These are phyloP conservation scores for Didymodactylos carnosus DNA, from an alignment of 2,888 invertebrate species.

Conservation along the genomic window DNA sequence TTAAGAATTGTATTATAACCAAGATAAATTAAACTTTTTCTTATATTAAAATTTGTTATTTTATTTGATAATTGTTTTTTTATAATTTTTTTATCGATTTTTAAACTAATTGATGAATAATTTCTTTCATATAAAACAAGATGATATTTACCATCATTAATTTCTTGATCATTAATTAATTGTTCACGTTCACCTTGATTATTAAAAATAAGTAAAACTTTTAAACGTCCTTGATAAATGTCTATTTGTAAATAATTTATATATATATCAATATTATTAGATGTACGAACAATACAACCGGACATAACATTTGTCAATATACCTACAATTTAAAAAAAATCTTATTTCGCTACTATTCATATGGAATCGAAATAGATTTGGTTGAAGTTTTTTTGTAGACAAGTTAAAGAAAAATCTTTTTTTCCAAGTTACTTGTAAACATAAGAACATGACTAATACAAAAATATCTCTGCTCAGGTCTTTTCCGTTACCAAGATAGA, in stretches of 20 bases:
- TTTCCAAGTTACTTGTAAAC: too few relatives aligned
- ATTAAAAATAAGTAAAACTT: neutral
- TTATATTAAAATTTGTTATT: neutral
- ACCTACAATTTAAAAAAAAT: too few relatives aligned
- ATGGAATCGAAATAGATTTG: too few relatives aligned
- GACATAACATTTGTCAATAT: too few relatives aligned
- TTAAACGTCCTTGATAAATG: neutral
- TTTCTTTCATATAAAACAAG: neutral
- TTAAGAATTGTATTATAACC: neutral
- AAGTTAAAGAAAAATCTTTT: too few relatives aligned
- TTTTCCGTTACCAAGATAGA: too few relatives aligned
- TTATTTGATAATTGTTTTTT: neutral
- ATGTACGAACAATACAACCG: too few relatives aligned
- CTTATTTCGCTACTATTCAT: too few relatives aligned
- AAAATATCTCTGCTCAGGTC: too few relatives aligned
- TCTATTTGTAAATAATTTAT: neutral
- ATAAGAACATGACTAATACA: too few relatives aligned
- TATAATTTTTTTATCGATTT: neutral
- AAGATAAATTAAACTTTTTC: neutral
- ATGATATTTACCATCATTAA: neutral
- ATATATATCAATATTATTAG: too few relatives aligned
- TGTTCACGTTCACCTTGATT: neutral
- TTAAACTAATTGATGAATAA: neutral
- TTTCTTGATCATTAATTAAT: neutral
- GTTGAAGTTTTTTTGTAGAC: too few relatives aligned